These are phyloP conservation scores for Sander vitreus DNA, from an alignment of 2,113 vertebrate genomes.

Conservation along the genomic window DNA sequence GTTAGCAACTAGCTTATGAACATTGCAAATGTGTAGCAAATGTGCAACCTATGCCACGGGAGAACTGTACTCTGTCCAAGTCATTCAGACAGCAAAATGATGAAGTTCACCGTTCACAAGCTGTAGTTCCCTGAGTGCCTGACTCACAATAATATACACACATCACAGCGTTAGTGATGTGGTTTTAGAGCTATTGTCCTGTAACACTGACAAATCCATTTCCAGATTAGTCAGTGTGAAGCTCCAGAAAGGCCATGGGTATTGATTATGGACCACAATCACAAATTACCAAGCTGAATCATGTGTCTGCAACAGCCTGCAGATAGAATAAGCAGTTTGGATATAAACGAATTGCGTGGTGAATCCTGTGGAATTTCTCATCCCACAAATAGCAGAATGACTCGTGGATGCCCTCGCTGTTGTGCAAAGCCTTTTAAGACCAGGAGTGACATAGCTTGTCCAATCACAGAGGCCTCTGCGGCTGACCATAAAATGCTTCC, in stretches of 20 bases:
- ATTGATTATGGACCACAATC: conserved; percentile 71
- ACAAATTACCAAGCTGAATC: conserved; percentile 66
- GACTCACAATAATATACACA: conserved; percentile 42
- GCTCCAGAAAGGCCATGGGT: conserved; percentile 51
- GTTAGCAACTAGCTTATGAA: no score
- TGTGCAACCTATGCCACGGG: not conserved
- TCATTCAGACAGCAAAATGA: conserved; percentile 23
- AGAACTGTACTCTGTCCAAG: conserved; percentile 11
- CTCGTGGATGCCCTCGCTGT: conserved; percentile 76
- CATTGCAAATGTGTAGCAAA: no score
- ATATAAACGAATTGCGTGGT: conserved; percentile 68
- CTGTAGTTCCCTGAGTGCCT: conserved; percentile 6
- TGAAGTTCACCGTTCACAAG: conserved; percentile 21
- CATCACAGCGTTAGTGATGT: conserved; percentile 39
- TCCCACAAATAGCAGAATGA: conserved; percentile 76
- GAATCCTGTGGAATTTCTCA: conserved; percentile 69
- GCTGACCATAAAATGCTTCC: conserved; percentile 85
- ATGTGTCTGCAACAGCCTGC: conserved; percentile 61
- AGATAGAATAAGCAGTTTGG: conserved; percentile 66
- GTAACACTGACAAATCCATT: conserved; percentile 61
- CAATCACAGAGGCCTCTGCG: conserved; percentile 82
- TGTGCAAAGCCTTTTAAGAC: conserved; percentile 81
- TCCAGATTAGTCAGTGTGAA: conserved; percentile 58
- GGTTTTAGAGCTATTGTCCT: conserved; percentile 46
- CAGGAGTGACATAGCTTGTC: conserved; percentile 82